These are phyloP conservation scores for Anastrepha ludens DNA, from an alignment of 1,140 invertebrate species.

Conservation along the genomic window DNA sequence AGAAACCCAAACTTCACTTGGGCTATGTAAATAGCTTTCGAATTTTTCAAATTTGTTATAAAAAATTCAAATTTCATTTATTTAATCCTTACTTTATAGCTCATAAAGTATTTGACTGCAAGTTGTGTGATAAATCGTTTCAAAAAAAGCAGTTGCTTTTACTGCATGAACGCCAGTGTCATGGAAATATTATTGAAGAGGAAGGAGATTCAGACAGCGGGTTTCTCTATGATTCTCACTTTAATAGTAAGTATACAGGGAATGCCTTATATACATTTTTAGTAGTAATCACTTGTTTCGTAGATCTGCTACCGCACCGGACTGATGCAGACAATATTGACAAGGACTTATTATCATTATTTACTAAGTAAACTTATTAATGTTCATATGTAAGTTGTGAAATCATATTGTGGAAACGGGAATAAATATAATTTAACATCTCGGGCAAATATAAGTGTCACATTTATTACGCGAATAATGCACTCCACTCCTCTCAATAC, in stretches of 20 bases:
- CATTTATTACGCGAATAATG: too few species aligned
- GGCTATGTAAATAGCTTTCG: background rate
- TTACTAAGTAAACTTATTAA: background rate
- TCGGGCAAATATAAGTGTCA: too few species aligned
- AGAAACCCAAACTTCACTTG: background rate
- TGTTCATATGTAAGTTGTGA: background rate
- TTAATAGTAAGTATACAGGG: background rate
- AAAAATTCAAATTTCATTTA: background rate
- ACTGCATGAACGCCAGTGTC: background rate
- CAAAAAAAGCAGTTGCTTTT: slow-evolving; percentile 30
- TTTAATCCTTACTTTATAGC: background rate
- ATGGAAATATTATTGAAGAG: slow-evolving; percentile 1
- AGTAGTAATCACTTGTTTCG: background rate
- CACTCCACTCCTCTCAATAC: too few species aligned
- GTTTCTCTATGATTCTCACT: background rate
- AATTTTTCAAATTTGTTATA: background rate
- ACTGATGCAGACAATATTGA: slow-evolving; percentile 14
- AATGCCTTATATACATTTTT: background rate
- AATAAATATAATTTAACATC: too few species aligned
- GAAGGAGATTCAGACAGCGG: background rate
- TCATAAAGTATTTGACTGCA: background rate
- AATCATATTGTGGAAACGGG: background rate
- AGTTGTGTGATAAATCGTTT: slow-evolving; percentile 43
- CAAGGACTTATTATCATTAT: slow-evolving; percentile 4
- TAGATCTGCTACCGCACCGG: background rate